Evolutionary conservation across 1,140 invertebrate genomes (phyloP), one percentile per base, ranked within the genome.

Genomic region (Aplysia californica): DNA sequence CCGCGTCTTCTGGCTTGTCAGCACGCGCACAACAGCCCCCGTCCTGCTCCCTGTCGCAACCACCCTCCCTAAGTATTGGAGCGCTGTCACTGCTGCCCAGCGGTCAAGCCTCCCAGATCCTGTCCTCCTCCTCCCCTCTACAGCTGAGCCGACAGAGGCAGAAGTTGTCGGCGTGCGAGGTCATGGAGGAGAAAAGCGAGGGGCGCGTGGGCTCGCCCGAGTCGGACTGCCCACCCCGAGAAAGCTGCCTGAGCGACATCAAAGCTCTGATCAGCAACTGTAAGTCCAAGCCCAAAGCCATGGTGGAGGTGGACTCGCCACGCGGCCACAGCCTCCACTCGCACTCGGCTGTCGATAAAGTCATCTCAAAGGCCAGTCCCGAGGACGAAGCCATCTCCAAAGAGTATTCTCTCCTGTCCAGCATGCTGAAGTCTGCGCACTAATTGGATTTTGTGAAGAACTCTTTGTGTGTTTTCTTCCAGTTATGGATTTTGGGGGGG

Each of bases 391-490:
- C 72, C 1, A 50, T 75, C 2, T 65, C 58, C 59, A 75, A 66
- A 55, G 72, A 75, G 29, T 75, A 75, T 33, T 65, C 72, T 44
- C 31, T 75, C 2, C 31, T 75, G 18, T 75, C 72, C 0, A 75
- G 41, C 61, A 75, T 75, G 72, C 39, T 75, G 39, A 75, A 75
- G 55, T 75, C 72, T 33, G 39, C 72, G 50, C 59, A 75, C 72
- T 75, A 35, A 73, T 66, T n/a, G n/a, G n/a, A n/a, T n/a, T n/a
- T n/a, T n/a, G n/a, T n/a, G n/a, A n/a, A n/a, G n/a, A n/a, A n/a
- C n/a, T n/a, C n/a, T n/a, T n/a, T n/a, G n/a, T n/a, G n/a, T n/a
- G n/a, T n/a, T n/a, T n/a, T n/a, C n/a, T n/a, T n/a, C n/a, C n/a
- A n/a, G n/a, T n/a, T n/a, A n/a, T n/a, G n/a, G n/a, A n/a, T n/a